Evolutionary conservation across 1,140 invertebrate genomes (phyloP).

Genomic region (Calliopsis andreniformis): DNA sequence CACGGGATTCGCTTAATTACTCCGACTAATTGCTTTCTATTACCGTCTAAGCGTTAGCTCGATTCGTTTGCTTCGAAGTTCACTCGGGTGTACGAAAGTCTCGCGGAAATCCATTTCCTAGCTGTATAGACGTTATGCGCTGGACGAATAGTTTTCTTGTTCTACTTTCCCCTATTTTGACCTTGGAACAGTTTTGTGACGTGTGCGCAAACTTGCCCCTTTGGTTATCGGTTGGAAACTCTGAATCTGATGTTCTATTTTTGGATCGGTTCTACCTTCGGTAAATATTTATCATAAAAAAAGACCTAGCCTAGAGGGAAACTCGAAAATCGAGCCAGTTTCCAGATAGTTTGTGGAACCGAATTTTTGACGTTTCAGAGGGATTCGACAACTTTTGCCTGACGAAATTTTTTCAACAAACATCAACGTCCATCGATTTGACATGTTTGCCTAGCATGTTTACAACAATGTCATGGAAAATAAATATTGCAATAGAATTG

Average conservation of each 20-base stretch:
- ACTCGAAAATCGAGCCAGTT: too few relatives aligned
- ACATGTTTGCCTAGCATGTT: neutral
- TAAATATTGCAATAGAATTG: neutral
- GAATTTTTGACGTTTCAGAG: neutral
- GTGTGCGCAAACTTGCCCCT: too few relatives aligned
- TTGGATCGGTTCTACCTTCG: too few relatives aligned
- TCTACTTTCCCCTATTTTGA: neutral
- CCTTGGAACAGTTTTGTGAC: neutral
- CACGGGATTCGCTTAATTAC: slow-evolving; percentile 29
- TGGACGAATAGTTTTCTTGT: neutral
- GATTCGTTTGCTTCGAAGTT: slow-evolving; percentile 3
- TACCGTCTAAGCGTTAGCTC: neutral
- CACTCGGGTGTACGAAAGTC: neutral
- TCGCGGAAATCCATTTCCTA: neutral
- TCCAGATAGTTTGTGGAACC: neutral
- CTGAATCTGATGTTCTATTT: too few relatives aligned
- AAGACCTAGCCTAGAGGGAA: too few relatives aligned
- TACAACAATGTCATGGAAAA: neutral
- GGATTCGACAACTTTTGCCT: neutral
- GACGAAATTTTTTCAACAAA: neutral
- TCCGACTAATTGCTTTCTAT: slow-evolving; percentile 35
- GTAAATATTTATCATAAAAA: too few relatives aligned
- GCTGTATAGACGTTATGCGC: neutral
- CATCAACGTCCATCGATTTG: neutral
- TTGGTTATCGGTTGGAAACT: too few relatives aligned